Evolutionary conservation across 2,888 invertebrate genomes (phyloP), one percentile per base, ranked within the genome.

Genomic region (Macrophya annulata): DNA sequence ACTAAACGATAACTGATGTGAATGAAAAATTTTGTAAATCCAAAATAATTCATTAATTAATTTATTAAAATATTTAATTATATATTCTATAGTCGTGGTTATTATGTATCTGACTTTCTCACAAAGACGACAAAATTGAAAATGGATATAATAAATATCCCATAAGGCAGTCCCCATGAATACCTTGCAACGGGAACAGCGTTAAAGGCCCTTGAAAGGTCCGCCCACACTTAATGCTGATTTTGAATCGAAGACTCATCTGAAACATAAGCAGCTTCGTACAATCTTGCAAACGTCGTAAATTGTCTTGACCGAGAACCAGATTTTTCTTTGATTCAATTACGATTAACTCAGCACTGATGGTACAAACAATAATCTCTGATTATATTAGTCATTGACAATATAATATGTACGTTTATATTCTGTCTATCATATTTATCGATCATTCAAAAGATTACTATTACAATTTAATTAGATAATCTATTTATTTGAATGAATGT

Each of bases 231-330:
- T 91, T 92, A 91, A 92, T 90, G 90, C 89, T 92, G 91, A 91
- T 91, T 85, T 92, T 90, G 91, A 91, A 91, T 92, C 89, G 93
- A 90, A 90, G 92, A 92, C 90, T 91, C 91, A 93, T 93, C 93
- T 93, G 93, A 93, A 93, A 93, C 93, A 93, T 92, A 93, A 93
- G 93, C 92, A 93, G 91, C 90, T 90, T 91, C 93, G 92, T 93
- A 93, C 91, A 93, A 92, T 93, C 90, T 91, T 91, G 88, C 87
- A 87, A 89, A 31, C 84, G 71, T 85, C 43, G 31, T 48, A 40
- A 45, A 76, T 85, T 84, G 84, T 85, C 84, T 79, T 81, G 85
- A 84, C 86, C 86, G 83, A 87, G 90, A 90, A 87, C 90, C 90
- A 90, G 88, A 89, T 88, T 71, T 81, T 79, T 25, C 62, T 77